Evolutionary conservation across 92 coral and sea anemone species (phyloP).

Genomic region (Umimayanthus chanpuru): DNA sequence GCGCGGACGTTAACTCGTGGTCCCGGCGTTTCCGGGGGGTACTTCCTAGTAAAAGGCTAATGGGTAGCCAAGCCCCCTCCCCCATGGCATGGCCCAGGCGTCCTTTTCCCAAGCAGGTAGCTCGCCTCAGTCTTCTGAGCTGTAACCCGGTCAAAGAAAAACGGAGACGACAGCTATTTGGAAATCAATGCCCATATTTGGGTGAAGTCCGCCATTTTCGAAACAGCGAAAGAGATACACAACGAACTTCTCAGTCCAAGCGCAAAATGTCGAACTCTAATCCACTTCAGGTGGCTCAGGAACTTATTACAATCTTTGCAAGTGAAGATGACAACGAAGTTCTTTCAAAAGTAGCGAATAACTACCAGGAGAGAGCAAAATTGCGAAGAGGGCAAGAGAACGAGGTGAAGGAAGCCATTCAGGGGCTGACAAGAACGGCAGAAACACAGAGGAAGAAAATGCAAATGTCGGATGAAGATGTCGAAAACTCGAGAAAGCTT

Average conservation of each 20-base stretch:
- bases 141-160: no score
- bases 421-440: constrained; percentile 50
- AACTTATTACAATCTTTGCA: constrained; percentile 77
- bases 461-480: constrained; percentile 42
- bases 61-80: no score
- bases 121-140: no score
- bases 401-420: constrained; percentile 52
- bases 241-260: neutral
- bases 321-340: constrained; percentile 83
- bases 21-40: no score
- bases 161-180: neutral
- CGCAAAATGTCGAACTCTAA: constrained; percentile 57
- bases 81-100: no score
- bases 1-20: no score
- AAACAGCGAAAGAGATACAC: neutral
- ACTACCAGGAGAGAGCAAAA: constrained; percentile 29
- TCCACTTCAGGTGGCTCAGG: constrained; percentile 55
- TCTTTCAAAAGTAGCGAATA: constrained; percentile 53
- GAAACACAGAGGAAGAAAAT: constrained; percentile 43
- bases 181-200: constrained; percentile 4
- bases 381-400: constrained; percentile 46
- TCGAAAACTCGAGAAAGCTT: constrained; percentile 44
- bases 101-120: no score
- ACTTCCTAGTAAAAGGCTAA: no score
- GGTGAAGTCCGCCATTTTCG: constrained; percentile 63